Evolutionary conservation across 2,888 invertebrate genomes (phyloP).

Genomic region (Odontothrips loti): DNA sequence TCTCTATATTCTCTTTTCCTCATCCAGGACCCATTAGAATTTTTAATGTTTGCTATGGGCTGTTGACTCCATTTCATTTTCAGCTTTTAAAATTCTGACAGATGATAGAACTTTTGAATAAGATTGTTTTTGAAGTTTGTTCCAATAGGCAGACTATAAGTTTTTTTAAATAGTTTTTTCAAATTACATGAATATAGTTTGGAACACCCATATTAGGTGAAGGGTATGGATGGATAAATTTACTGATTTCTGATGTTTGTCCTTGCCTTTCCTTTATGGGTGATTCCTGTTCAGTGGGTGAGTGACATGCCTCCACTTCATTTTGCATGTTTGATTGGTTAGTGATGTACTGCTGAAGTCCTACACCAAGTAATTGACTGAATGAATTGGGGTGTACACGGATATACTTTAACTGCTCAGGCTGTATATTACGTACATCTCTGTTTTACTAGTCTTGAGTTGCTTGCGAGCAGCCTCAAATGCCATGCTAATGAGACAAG

Average conservation of each 20-base stretch:
- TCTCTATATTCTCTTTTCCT: slow-evolving; percentile 26
- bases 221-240: slow-evolving; percentile 5
- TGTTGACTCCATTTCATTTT: neutral
- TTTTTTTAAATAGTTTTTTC: neutral
- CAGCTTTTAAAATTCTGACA: neutral
- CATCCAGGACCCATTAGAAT: neutral
- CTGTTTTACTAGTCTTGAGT: neutral
- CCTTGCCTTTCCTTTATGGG: slow-evolving; percentile 22
- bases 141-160: neutral
- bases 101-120: neutral
- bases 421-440: slow-evolving; percentile 1
- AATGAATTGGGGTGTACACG: neutral
- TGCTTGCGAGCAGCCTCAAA: neutral
- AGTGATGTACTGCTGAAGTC: neutral
- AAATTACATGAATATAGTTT: neutral
- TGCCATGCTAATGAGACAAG: neutral
- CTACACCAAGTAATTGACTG: neutral
- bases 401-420: neutral
- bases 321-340: neutral
- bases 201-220: neutral
- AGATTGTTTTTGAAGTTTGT: neutral
- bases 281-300: slow-evolving; percentile 22
- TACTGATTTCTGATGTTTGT: neutral
- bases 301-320: neutral
- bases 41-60: neutral